These are phyloP conservation scores for Dicroscelio sp. DNA, from an alignment of 2,888 invertebrate species.

Conservation along the genomic window DNA sequence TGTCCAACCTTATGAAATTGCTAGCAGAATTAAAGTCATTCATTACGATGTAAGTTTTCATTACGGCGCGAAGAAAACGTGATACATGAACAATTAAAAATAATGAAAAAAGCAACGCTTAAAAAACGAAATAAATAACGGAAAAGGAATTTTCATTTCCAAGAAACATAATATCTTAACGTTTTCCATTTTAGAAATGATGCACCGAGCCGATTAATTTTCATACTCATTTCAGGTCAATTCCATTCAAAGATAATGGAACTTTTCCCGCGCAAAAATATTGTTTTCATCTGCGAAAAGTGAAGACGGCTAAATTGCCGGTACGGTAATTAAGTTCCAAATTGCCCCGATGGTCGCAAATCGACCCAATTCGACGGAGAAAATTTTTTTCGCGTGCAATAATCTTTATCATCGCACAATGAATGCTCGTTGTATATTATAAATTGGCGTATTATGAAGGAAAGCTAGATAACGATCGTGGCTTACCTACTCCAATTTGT, in stretches of 20 bases:
- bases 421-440: slow-evolving; percentile 66
- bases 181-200: slow-evolving; percentile 37
- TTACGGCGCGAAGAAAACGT: no score
- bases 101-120: no score
- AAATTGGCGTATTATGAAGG: slow-evolving; percentile 71
- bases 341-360: slow-evolving; percentile 20
- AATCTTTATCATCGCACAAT: slow-evolving; percentile 74
- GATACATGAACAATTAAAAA: no score
- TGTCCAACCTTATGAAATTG: no score
- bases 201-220: slow-evolving; percentile 20
- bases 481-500: slow-evolving; percentile 72
- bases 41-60: no score
- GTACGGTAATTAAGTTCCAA: slow-evolving; percentile 56
- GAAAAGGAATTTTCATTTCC: no score
- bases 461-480: slow-evolving; percentile 76
- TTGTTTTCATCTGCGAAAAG: slow-evolving; percentile 43
- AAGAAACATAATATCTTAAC: no score
- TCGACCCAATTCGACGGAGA: slow-evolving; percentile 66
- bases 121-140: no score
- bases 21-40: no score
- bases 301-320: slow-evolving; percentile 47
- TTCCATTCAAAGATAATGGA: slow-evolving; percentile 54
- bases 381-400: slow-evolving; percentile 62
- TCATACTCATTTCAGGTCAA: slow-evolving; percentile 28
- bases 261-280: slow-evolving; percentile 49